These are phyloP conservation scores for Ophioninae sp. DNA, from an alignment of 2,888 invertebrate genomes.

Conservation along the genomic window DNA sequence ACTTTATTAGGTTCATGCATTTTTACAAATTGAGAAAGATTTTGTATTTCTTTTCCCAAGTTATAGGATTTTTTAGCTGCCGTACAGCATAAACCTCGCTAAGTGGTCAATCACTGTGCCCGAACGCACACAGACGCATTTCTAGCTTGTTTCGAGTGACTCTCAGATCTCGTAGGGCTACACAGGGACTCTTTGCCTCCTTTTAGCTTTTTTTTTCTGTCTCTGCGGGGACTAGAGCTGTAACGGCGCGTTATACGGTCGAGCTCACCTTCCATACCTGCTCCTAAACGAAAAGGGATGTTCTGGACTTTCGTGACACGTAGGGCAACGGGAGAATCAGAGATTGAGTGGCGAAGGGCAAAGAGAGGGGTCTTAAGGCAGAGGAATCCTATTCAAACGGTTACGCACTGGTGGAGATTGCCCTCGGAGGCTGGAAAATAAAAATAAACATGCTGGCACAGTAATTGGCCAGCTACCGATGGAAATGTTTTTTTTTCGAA, in stretches of 20 bases:
- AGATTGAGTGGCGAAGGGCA: not conserved
- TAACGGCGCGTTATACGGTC: not conserved
- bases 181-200: not conserved
- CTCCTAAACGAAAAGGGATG: constrained; percentile 20
- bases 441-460: not conserved
- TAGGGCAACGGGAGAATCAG: not conserved
- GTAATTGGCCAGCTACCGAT: not conserved
- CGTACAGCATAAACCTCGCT: no score
- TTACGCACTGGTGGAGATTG: not conserved
- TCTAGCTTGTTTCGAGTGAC: constrained; percentile 25
- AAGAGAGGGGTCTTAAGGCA: not conserved
- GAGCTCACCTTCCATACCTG: constrained; percentile 1
- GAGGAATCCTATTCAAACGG: constrained; percentile 13
- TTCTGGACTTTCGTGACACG: constrained; percentile 1
- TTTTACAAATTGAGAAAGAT: no score
- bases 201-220: constrained; percentile 1
- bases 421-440: not conserved
- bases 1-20: no score
- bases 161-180: constrained; percentile 7
- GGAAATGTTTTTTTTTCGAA: no score
- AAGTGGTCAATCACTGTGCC: constrained; percentile 1
- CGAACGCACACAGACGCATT: not conserved
- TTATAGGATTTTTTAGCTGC: not conserved
- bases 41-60: not conserved
- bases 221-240: not conserved